Conservation (phyloP, 1,140 invertebrate genomes). For the Bombus fervidus region DNA sequence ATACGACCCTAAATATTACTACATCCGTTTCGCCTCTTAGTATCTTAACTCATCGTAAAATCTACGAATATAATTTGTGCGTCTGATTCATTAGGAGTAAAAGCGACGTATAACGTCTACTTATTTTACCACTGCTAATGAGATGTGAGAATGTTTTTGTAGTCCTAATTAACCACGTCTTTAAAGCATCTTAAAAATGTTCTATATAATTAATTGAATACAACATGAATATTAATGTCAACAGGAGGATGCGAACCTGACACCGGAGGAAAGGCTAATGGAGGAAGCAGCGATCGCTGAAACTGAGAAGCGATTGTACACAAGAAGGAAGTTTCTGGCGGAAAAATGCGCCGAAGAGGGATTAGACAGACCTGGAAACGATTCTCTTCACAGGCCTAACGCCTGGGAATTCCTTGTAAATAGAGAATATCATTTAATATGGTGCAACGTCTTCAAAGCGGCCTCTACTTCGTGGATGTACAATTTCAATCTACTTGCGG, state of each 20-base stretch:
- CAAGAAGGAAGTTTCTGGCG: slow-evolving; percentile 80
- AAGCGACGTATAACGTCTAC: no score
- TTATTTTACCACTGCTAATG: neutral
- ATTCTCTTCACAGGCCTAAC: slow-evolving; percentile 87
- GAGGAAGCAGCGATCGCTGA: slow-evolving; percentile 76
- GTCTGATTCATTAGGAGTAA: no score
- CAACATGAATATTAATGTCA: slow-evolving; percentile 26
- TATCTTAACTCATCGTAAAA: no score
- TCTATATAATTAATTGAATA: neutral
- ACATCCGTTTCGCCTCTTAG: no score
- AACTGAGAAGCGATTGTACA: slow-evolving; percentile 81
- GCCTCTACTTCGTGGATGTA: slow-evolving; percentile 95
- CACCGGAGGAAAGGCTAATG: slow-evolving; percentile 75
- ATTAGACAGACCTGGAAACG: slow-evolving; percentile 84
- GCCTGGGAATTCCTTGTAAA: slow-evolving; percentile 93
- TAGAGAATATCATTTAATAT: slow-evolving; percentile 90
- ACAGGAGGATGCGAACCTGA: slow-evolving; percentile 74
- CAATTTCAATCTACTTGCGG: slow-evolving; percentile 92
- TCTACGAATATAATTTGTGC: no score
- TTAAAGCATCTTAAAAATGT: neutral
- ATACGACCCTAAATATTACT: no score
- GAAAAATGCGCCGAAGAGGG: slow-evolving; percentile 82
- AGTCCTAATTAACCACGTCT: neutral
- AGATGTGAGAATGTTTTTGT: neutral
- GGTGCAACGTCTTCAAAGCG: slow-evolving; percentile 94